Evolutionary conservation across 1,140 invertebrate species (phyloP).

Genomic region (Procambarus virginalis): DNA sequence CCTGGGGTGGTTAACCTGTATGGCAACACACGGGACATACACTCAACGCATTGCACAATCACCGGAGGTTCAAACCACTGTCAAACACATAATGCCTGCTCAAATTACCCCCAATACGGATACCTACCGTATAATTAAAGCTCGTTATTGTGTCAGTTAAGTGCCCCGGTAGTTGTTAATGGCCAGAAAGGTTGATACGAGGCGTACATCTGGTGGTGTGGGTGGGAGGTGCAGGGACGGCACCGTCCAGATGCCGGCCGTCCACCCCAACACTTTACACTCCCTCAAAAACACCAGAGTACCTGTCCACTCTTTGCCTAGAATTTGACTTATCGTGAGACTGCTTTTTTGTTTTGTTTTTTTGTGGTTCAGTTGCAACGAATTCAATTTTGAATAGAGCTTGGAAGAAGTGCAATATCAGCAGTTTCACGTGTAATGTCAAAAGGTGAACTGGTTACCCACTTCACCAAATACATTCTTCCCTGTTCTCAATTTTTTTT

Average conservation of each 20-base stretch:
- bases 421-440: too few species aligned
- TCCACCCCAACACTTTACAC: neutral
- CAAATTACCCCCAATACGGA: neutral
- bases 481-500: too few species aligned
- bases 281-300: neutral
- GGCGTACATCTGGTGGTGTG: neutral
- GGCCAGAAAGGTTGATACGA: neutral
- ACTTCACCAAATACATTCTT: too few species aligned
- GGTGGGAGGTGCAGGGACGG: neutral
- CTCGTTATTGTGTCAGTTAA: too few species aligned
- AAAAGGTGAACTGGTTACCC: too few species aligned
- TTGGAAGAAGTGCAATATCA: too few species aligned
- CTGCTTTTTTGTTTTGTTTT: too few species aligned
- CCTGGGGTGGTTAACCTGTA: neutral
- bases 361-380: too few species aligned
- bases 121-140: neutral
- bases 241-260: neutral
- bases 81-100: neutral
- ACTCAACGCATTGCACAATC: conserved; percentile 11
- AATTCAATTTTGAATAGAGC: too few species aligned
- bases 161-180: neutral
- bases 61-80: neutral
- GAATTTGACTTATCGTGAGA: too few species aligned
- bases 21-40: conserved; percentile 1
- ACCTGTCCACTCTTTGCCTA: neutral